phyloP scores from a whole-genome alignment of 2,797 vertebrate species.

The Hapalemur alaotrensis region DNA sequence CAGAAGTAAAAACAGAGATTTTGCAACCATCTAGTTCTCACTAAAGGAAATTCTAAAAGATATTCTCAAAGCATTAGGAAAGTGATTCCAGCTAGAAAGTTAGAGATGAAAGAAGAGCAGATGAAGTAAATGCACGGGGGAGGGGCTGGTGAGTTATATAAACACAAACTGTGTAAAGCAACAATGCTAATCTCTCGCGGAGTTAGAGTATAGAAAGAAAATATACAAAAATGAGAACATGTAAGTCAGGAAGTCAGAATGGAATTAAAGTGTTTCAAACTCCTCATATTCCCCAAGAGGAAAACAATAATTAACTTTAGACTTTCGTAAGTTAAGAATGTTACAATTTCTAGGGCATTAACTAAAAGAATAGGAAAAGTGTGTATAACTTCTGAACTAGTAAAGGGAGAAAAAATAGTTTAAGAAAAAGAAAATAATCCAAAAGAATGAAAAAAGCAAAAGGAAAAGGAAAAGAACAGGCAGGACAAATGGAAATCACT shows the following conservation, averaged over 20 bases:
- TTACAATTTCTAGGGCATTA: not conserved
- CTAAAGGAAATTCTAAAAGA: not conserved
- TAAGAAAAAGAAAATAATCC: not conserved
- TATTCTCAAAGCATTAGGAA: not conserved
- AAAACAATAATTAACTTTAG: not conserved
- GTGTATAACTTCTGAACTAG: not conserved
- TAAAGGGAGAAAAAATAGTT: not conserved
- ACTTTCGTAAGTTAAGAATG: not conserved
- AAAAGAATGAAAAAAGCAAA: not conserved
- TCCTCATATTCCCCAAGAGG: not conserved
- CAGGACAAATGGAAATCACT: not conserved
- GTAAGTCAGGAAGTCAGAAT: not conserved
- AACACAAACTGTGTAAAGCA: not conserved
- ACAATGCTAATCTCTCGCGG: not conserved
- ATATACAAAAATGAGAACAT: not conserved
- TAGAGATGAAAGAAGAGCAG: not conserved
- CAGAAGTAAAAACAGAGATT: not conserved
- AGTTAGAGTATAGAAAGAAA: not conserved
- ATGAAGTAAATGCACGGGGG: not conserved
- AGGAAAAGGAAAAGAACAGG: not conserved
- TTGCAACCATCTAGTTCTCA: not conserved
- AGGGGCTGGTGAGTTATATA: not conserved
- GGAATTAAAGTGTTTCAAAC: not conserved
- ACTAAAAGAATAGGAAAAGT: not conserved
- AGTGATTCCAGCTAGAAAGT: not conserved